phyloP scores from a whole-genome alignment of 2,888 invertebrate species.

The Lithophane ornitopus region DNA sequence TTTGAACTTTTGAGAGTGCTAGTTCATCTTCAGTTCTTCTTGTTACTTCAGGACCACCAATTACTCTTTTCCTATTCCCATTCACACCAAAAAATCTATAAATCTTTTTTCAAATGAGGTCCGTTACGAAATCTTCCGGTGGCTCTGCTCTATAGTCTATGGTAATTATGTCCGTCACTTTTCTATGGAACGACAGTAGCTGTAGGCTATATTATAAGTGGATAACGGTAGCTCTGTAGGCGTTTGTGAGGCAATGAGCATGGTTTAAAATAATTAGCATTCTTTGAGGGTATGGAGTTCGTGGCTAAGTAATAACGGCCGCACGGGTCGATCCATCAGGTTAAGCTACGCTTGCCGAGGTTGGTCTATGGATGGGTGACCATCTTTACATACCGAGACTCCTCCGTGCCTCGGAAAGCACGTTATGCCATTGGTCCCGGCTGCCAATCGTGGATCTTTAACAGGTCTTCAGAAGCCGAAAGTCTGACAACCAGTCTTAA shows the following conservation, averaged over 20 bases:
- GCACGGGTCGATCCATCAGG: too few species aligned
- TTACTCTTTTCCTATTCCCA: background rate
- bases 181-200: slow-evolving; percentile 38
- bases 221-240: slow-evolving; percentile 56
- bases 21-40: background rate
- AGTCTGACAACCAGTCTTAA: too few species aligned
- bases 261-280: slow-evolving; percentile 38
- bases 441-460: too few species aligned
- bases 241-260: slow-evolving; percentile 35
- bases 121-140: slow-evolving; percentile 45
- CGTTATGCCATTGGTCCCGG: too few species aligned
- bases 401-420: too few species aligned
- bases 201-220: slow-evolving; percentile 54
- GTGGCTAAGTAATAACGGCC: too few species aligned
- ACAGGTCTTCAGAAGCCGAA: too few species aligned
- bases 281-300: slow-evolving; percentile 13
- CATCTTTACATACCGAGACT: too few species aligned
- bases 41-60: background rate
- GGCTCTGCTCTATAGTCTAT: slow-evolving; percentile 44
- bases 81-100: slow-evolving; percentile 27
- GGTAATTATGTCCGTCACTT: slow-evolving; percentile 41
- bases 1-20: background rate
- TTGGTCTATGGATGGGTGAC: too few species aligned
- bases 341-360: too few species aligned
- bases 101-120: slow-evolving; percentile 44